Evolutionary conservation across 2,113 vertebrate genomes (phyloP), one percentile per base, ranked within the genome.

Genomic region (Sciurus niger): DNA sequence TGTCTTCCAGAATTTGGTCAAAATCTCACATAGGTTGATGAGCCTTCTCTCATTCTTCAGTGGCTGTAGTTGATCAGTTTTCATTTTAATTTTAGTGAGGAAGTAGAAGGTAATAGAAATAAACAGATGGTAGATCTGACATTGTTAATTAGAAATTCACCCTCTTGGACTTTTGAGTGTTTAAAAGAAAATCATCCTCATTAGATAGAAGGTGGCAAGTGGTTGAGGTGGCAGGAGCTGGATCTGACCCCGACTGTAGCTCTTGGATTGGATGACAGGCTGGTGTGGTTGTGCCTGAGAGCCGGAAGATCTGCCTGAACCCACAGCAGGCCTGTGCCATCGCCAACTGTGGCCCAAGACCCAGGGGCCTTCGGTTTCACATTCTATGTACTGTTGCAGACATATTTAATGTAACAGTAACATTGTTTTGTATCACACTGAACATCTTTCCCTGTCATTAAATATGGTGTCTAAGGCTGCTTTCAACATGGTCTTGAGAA

Each of bases 91-190:
- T 85, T 89, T 85, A 58, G 67, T 37, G 37, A 73, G 46, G 40
- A 40, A 37, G 37, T 79, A 32, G 63, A 84, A 92, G 18, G 84
- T 32, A 84, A 67, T 9, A 67, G 10, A 84, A 77, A 46, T 80
- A 78, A 78, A 72, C 78, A 89, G 72, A 84, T 48, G 12, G 48
- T 74, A 76, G 51, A 43, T 68, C 40, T 68, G 37, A 22, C 60
- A 65, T n/a, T 34, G 76, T 95, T 94, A 78, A 53, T 65, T 78
- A 37, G 79, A 79, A 70, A 77, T 84, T 43, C n/a, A 14, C 82
- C 68, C 91, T 93, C 46, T 94, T 94, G 30, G 25, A 51, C 60
- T 88, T 85, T 70, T 53, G 53, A 70, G 18, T 51, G 28, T 77
- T 82, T 51, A n/a, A 65, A 84, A 73, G 76, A 87, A 78, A 92